Base-by-base conservation (phyloP, 2,888 invertebrate genomes). In the Ashinkailepas kermadecensis region DNA sequence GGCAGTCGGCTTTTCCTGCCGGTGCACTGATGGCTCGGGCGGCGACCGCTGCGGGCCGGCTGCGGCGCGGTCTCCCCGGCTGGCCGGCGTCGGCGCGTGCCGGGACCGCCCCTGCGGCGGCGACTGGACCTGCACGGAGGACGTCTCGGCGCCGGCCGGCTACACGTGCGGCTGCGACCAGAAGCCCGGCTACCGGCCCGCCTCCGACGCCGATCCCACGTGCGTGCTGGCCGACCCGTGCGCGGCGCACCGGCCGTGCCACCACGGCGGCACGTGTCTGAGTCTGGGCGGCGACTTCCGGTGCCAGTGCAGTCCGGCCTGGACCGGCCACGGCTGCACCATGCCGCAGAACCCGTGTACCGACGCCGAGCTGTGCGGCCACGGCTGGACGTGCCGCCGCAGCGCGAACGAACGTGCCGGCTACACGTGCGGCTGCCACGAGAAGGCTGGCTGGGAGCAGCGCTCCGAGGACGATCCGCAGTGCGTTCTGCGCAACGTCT, bases 201-300 rank as follows among this genome's bases (percentile, higher is more conserved):
- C 58, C 11, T 57, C 78, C 2, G 57, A 23, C 8, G n/a, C 11
- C 57, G 57, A 78, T 12, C 78, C 78, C 57, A n/a, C n/a, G 12
- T 78, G 78, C 23, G 78, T 78, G 57, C 78, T n/a, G 13, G 12
- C 56, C 12, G 78, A 78, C 23, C 58, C 58, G 12, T 78, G 78
- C 15, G 13, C 15, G 23, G 78, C 57, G 23, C 57, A 78, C 57
- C n/a, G 25, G 78, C 78, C 58, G 13, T 78, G 78, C 23, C 57
- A 9, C 13, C 57, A 78, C 58, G 78, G 78, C 58, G 78, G 78
- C 23, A 78, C 78, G n/a, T 78, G 78, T 13, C 23, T 78, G n/a
- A 54, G 54, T 18, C 18, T 74, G 39, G 54, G 54, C 54, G 57
- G 78, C 57, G 58, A 58, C 58, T 78, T 21, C 58, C 57, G 78